phyloP scores from a whole-genome alignment of 2,797 vertebrate genomes.

The Anolis apletophallus region DNA sequence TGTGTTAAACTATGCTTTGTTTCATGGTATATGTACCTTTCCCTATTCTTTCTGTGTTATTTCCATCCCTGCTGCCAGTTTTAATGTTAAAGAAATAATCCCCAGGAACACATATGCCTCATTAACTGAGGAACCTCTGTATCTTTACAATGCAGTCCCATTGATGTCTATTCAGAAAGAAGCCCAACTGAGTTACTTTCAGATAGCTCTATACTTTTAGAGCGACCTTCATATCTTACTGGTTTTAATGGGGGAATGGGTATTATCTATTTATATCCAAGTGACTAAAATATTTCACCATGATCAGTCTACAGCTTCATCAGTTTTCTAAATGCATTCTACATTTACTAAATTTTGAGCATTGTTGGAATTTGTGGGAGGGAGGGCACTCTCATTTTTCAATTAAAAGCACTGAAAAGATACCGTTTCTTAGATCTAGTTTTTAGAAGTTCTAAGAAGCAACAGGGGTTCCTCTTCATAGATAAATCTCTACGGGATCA shows the following conservation, averaged over 20 bases:
- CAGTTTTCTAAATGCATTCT: neutral
- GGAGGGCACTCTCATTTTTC: neutral
- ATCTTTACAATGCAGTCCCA: neutral
- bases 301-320: neutral
- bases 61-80: no score
- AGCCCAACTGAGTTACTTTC: neutral
- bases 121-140: no score
- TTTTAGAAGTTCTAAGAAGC: neutral
- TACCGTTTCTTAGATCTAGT: neutral
- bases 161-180: neutral
- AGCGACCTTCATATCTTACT: neutral
- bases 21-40: no score
- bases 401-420: neutral
- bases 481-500: neutral
- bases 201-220: neutral
- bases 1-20: no score
- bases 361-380: neutral
- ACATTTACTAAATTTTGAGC: neutral
- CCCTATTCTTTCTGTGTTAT: no score
- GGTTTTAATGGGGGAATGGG: neutral
- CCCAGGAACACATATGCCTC: no score
- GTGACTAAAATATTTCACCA: neutral
- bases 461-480: neutral
- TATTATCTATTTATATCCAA: neutral
- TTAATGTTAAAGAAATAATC: no score